phyloP scores from a whole-genome alignment of 2,113 vertebrate genomes.

The Daboia siamensis region DNA sequence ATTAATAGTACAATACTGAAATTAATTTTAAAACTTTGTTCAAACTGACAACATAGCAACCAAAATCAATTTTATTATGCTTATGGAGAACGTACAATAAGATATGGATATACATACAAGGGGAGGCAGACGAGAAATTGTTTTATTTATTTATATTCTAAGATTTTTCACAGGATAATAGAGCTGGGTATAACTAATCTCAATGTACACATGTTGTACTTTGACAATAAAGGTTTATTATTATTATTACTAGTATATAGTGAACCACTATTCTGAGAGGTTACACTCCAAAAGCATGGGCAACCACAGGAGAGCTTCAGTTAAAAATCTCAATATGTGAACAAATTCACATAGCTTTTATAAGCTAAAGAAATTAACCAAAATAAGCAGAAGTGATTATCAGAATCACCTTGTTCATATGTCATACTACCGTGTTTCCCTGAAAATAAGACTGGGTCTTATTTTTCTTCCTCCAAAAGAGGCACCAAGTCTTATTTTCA shows the following conservation, averaged over 20 bases:
- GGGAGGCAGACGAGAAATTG: neutral
- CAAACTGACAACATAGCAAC: neutral
- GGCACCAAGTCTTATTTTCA: too few relatives aligned
- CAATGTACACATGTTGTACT: too few relatives aligned
- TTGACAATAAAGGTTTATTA: too few relatives aligned
- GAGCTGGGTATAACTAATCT: too few relatives aligned
- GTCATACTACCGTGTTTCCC: neutral
- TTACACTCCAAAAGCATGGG: neutral
- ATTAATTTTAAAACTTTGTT: neutral
- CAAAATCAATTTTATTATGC: neutral
- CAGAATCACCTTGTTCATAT: slow-evolving; percentile 1
- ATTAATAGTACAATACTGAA: neutral
- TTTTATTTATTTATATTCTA: neutral
- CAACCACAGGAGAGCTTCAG: neutral
- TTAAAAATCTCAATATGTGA: neutral
- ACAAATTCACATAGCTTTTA: neutral
- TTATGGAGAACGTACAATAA: neutral
- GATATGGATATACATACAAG: neutral
- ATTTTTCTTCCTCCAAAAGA: too few relatives aligned
- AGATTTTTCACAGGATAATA: too few relatives aligned
- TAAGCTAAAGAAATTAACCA: neutral
- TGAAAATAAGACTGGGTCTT: too few relatives aligned
- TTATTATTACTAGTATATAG: neutral
- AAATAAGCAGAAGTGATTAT: neutral
- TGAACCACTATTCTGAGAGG: neutral